A percentile compares a stretch with the other conserved stretches of the same genome.
phyloP scores from a whole-genome alignment of 2,888 invertebrate species.

The Brenthis ino region DNA sequence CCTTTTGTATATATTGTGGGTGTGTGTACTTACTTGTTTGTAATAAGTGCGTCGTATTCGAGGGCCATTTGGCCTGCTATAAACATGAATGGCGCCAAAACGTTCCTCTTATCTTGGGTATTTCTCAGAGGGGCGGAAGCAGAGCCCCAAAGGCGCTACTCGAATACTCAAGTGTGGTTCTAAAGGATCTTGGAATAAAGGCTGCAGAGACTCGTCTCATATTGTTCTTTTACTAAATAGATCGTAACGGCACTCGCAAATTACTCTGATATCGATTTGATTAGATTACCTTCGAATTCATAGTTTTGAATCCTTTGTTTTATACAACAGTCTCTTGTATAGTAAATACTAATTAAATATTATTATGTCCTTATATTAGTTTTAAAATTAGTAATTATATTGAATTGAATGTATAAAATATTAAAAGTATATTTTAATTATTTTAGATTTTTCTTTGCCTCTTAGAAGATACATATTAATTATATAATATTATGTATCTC shows the following conservation, averaged over 20 bases:
- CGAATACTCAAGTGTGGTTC: slow-evolving; percentile 77
- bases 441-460: too few species aligned
- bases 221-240: slow-evolving; percentile 78
- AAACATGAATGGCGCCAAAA: slow-evolving; percentile 82
- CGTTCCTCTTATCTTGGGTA: slow-evolving; percentile 81
- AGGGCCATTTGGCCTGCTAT: slow-evolving; percentile 78
- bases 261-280: slow-evolving; percentile 79
- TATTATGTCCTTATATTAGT: too few species aligned
- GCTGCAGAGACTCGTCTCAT: slow-evolving; percentile 67
- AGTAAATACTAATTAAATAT: too few species aligned
- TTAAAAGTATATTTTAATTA: too few species aligned
- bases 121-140: slow-evolving; percentile 79
- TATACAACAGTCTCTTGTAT: too few species aligned
- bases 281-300: slow-evolving; percentile 52
- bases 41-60: slow-evolving; percentile 79
- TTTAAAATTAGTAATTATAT: too few species aligned
- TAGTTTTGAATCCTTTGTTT: slow-evolving; percentile 4
- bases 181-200: slow-evolving; percentile 80
- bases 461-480: too few species aligned
- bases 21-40: slow-evolving; percentile 64
- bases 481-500: too few species aligned
- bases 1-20: slow-evolving; percentile 36
- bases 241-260: slow-evolving; percentile 76
- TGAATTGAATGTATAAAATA: too few species aligned
- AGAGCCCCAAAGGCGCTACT: slow-evolving; percentile 68